Evolutionary conservation across 2,888 invertebrate species (phyloP).

Genomic region (Cerceris ruficornis): DNA sequence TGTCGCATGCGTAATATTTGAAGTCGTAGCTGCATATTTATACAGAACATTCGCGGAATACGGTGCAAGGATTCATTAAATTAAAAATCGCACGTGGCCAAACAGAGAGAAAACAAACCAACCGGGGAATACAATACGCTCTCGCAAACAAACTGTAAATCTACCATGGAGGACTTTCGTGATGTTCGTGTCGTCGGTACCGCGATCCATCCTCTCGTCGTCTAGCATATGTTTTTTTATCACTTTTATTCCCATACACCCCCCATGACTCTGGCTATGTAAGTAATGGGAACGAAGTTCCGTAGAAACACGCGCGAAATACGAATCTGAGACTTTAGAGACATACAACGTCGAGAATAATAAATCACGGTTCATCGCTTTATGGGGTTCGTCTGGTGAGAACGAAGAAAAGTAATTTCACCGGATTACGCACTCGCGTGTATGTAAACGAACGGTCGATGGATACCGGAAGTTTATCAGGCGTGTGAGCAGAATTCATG

Average conservation of each 20-base stretch:
- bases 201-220: slow-evolving; percentile 49
- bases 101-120: slow-evolving; percentile 50
- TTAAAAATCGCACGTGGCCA: slow-evolving; percentile 58
- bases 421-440: no score
- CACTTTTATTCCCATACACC: slow-evolving; percentile 38
- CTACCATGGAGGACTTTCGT: slow-evolving; percentile 45
- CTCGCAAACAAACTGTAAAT: slow-evolving; percentile 56
- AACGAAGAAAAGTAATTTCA: no score
- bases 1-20: slow-evolving; percentile 17
- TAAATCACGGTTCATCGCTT: no score
- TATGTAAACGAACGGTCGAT: no score
- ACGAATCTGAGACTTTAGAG: no score
- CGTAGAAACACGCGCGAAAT: no score
- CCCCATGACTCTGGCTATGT: slow-evolving; percentile 6
- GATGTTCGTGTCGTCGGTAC: slow-evolving; percentile 51
- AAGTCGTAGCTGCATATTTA: slow-evolving; percentile 35
- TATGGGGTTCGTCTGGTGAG: no score
- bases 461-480: no score
- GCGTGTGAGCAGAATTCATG: no score
- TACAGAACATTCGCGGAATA: slow-evolving; percentile 36
- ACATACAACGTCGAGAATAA: no score
- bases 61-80: slow-evolving; percentile 54
- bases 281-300: slow-evolving; percentile 15
- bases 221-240: slow-evolving; percentile 51
- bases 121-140: slow-evolving; percentile 51